Base-by-base conservation (phyloP, 2,113 vertebrate species). In the Pluvialis apricaria region DNA sequence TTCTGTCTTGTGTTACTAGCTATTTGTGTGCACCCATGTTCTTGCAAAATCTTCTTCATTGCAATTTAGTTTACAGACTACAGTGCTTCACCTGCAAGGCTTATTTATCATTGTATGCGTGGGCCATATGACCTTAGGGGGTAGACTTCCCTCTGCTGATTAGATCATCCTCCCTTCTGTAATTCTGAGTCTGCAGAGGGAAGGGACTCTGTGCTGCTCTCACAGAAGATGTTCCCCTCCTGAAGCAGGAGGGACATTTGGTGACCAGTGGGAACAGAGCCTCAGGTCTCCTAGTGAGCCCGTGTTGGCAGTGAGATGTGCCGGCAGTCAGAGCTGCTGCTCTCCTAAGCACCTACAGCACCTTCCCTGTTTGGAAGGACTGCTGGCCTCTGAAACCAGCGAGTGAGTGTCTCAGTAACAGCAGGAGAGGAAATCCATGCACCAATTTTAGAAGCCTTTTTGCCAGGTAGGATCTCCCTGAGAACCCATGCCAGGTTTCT, bases 361-460 rank as follows among this genome's bases (percentile, higher is more conserved):
- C 0, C 0, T 47, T 75, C 69, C 17, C 28, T 45, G 5, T 65
- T 75, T 49, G 0, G 1, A 57, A 69, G 42, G 18, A 52, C 22
- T 75, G 13, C 29, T 25, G 7, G 17, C 40, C 57, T 88, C 62
- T 72, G 88, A 55, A 84, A 66, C 18, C 29, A 8, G 12, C 18
- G 19, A 51, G 16, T 12, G 34, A 44, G 4, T 36, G 42, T 2
- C 26, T 87, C 42, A 52, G 51, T 42, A 40, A 34, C 7, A n/a
- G 17, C 15, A 78, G 49, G 26, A 75, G 49, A 52, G n/a, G 31
- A 79, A 34, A 64, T 54, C 34, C 26, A 21, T 38, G 20, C 14
- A 2, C 26, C 7, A 6, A 21, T 22, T 5, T 60, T 44, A 60
- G 57, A 58, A 36, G 44, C 29, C 10, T 66, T 81, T 80, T 42